These are phyloP conservation scores for Ursus arctos DNA, from an alignment of 2,113 vertebrate species.

Conservation along the genomic window DNA sequence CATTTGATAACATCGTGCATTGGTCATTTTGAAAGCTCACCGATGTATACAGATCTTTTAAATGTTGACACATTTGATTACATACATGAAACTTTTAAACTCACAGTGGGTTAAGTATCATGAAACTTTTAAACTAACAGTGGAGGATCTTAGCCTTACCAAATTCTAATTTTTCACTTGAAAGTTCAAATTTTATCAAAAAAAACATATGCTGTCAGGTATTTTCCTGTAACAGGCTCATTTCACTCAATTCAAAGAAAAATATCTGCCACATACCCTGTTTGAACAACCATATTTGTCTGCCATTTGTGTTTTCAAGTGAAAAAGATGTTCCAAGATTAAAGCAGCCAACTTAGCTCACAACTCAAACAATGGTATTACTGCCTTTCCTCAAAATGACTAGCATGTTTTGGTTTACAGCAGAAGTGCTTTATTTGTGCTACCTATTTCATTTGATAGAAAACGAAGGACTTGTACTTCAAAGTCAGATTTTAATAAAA, in stretches of 20 bases:
- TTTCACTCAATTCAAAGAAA: slow-evolving; percentile 8
- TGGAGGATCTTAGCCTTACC: neutral
- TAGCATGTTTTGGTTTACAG: neutral
- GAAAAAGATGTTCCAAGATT: neutral
- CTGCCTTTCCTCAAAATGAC: neutral
- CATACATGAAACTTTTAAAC: neutral
- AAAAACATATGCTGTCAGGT: neutral
- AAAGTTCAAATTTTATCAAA: neutral
- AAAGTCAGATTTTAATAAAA: slow-evolving; percentile 29
- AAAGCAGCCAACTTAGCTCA: neutral
- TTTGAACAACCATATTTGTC: neutral
- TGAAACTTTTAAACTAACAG: slow-evolving; percentile 1
- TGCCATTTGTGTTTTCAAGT: neutral
- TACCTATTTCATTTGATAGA: neutral
- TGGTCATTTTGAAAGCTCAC: slow-evolving; percentile 39
- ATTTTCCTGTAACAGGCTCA: neutral
- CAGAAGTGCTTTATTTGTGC: neutral
- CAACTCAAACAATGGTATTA: neutral
- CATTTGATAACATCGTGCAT: neutral
- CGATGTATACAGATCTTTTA: neutral
- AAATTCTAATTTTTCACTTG: slow-evolving; percentile 11
- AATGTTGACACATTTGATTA: neutral
- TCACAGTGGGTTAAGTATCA: neutral
- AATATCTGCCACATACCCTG: neutral
- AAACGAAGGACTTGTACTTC: neutral